Base-by-base conservation (phyloP, 2,888 invertebrate genomes). In the Rotaria magnacalcarata region DNA sequence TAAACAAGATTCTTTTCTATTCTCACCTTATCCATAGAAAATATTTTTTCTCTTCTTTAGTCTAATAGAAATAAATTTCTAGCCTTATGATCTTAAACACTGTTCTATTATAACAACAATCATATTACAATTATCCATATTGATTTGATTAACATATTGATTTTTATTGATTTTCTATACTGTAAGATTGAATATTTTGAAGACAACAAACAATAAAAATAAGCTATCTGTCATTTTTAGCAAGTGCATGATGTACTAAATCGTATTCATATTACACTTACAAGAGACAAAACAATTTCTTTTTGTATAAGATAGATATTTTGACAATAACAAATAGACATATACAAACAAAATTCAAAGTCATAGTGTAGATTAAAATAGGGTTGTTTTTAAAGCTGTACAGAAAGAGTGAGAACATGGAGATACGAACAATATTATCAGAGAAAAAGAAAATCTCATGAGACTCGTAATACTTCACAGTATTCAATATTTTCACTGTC, bases 381-480 rank as follows among this genome's bases (percentile, higher is more conserved):
- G 19, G 34, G 11, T 11, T 34, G 34, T 34, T 34, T 34, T 34
- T 34, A 34, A 67, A 67, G 67, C 67, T 67, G 34, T 67, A 67
- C 67, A 67, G 67, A 41, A 67, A 19, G 19, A 67, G 10, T 16
- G 19, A 34, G 16, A 19, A 16, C 27, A 67, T 67, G 67, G 67
- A 67, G 19, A 16, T 67, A 67, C 67, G 34, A 67, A 67, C 34
- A 67, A 34, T 67, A 67, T 67, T 67, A 67, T 67, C 67, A 67
- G 67, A 67, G 34, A 67, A 67, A 67, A 67, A 27, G 27, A 34
- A 67, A 27, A 67, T 14, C n/a, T 67, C 34, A 67, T 67, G 67
- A 67, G 67, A 67, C 67, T 27, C 67, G 34, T 67, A 67, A 34
- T 67, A 34, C 67, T 67, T 67, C 67, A 67, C 67, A 67, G 34